Evolutionary conservation across 2,797 vertebrate species (phyloP), one percentile per base, ranked within the genome.

Genomic region (Taeniopygia guttata): DNA sequence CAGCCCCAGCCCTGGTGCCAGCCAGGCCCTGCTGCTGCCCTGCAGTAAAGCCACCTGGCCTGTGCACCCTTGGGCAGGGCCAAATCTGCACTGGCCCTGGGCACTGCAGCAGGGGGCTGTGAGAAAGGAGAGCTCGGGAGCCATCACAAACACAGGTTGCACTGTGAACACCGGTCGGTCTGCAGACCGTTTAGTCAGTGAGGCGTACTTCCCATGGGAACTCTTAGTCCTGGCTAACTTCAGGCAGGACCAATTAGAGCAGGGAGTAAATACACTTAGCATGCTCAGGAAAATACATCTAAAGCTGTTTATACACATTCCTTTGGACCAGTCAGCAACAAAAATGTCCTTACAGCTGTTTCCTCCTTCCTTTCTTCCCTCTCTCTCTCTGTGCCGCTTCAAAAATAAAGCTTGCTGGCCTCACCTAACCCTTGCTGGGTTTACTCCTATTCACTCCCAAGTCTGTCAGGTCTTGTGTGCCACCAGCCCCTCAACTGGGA

Each of bases 281-380:
- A 80, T 58, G 81, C 89, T 95, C 73, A 94, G 81, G 86, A 96
- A 94, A 95, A 96, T 95, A 96, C 78, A 95, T 94, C 85, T 95
- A 95, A 95, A 96, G 83, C 78, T 94, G 95, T 94, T 92, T 93
- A 96, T 85, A 95, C 92, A 93, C 86, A 93, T 96, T 96, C 95
- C 75, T 95, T 91, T 95, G 82, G 83, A 89, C 70, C 69, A 95
- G 87, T 76, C 92, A 93, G 93, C 89, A 95, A 84, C 95, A 94
- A 96, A 94, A 95, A 79, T 78, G 87, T 76, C 90, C 64, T 93
- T 87, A 93, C 80, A 96, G 95, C 91, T 94, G 74, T 89, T 92
- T 76, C n/a, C 55, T 87, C 46, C 82, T 93, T 95, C 69, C 68
- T 67, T 93, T 88, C 76, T 91, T 95, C 84, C 40, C 43, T 43